Conservation (phyloP, 2,113 vertebrate species). For the Chloropsis cyanopogon region DNA sequence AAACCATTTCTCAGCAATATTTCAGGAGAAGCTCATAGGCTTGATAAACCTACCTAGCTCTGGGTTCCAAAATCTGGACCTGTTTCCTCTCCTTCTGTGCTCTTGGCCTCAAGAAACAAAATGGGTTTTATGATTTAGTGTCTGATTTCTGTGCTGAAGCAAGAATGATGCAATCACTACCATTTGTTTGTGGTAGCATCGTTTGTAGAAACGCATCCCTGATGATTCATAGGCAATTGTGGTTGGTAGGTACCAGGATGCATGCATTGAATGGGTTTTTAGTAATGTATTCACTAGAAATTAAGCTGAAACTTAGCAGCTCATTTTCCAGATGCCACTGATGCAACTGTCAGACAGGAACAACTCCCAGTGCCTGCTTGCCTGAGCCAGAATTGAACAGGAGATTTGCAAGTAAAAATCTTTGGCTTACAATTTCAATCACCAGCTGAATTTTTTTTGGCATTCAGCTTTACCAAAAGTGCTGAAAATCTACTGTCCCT, state of each 20-base stretch:
- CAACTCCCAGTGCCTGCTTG: constrained; percentile 36
- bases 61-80: not conserved
- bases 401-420: constrained; percentile 43
- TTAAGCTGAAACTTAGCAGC: constrained; percentile 54
- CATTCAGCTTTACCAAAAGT: not conserved
- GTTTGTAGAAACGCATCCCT: constrained; percentile 3
- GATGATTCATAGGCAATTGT: constrained; percentile 49
- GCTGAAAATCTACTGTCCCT: not conserved
- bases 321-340: constrained; percentile 60
- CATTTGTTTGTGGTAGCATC: constrained; percentile 35
- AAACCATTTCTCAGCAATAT: not conserved
- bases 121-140: not conserved
- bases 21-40: not conserved
- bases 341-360: constrained; percentile 48
- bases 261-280: constrained; percentile 37
- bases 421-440: constrained; percentile 18
- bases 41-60: not conserved
- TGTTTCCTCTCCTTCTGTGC: constrained; percentile 26
- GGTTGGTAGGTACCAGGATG: constrained; percentile 51
- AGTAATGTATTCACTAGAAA: constrained; percentile 54
- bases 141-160: constrained; percentile 7
- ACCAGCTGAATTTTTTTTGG: not conserved
- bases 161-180: constrained; percentile 47
- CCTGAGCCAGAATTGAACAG: constrained; percentile 48
- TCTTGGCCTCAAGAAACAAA: constrained; percentile 22